Evolutionary conservation across 2,113 vertebrate species (phyloP), one percentile per base, ranked within the genome.

Genomic region (Barbus barbus): DNA sequence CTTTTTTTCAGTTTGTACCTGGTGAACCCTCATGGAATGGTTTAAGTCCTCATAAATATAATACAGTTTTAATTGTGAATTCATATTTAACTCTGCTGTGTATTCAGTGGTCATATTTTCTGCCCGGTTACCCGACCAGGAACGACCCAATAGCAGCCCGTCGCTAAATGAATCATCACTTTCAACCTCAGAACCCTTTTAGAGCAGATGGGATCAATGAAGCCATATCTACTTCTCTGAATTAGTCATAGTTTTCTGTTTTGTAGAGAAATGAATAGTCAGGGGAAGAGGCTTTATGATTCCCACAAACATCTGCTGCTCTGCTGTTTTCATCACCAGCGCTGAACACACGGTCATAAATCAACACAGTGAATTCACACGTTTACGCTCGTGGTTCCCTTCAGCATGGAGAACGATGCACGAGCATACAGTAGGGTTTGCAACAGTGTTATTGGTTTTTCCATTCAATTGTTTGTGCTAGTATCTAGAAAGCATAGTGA

Each of bases 231-330:
- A 33, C 24, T 72, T 73, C 67, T 41, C 75, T 67, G 81, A 78
- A 86, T 83, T 61, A 86, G 74, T 79, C 79, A 82, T 78, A 22
- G 24, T 81, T 86, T 67, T 78, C 9, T 77, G 80, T 82, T 44
- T 73, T 74, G 33, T 83, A 65, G 72, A 22, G 26, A 69, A 81
- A 86, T 86, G 4, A 78, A 83, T 86, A 83, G 53, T 83, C 65
- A 86, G 28, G 14, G 5, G 48, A 83, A 36, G 33, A 26, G 60
- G 74, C 65, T 83, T 78, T n/a, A 48, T 79, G 81, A 83, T 53
- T 73, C 48, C 53, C 63, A 63, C 38, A 71, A 79, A 67, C 63
- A 86, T 86, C 85, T 86, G 85, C 76, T 82, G 28, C 46, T 31
- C 41, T 53, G 82, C 38, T 76, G 41, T 83, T 63, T 51, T 63